phyloP scores from a whole-genome alignment of 2,113 vertebrate species.

The Festucalex cinctus region DNA sequence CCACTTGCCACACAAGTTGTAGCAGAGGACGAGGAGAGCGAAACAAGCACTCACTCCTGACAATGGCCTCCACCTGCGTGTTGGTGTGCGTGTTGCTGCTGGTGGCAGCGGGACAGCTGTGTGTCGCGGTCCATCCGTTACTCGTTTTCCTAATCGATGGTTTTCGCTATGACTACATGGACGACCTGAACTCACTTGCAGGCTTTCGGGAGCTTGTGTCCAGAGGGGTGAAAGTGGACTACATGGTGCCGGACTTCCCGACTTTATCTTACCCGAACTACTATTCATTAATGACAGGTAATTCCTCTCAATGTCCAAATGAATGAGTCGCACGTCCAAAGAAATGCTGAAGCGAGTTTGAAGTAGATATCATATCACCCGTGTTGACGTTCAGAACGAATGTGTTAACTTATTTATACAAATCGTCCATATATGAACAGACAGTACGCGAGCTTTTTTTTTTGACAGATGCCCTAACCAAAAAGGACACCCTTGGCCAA shows the following conservation, averaged over 20 bases:
- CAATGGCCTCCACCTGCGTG: background rate
- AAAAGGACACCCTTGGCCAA: too few relatives aligned
- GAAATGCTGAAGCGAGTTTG: too few relatives aligned
- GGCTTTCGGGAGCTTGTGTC: constrained; percentile 81
- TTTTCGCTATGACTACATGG: constrained; percentile 88
- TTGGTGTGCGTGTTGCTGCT: constrained; percentile 6
- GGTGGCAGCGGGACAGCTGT: background rate
- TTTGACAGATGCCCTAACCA: too few relatives aligned
- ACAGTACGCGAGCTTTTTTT: too few relatives aligned
- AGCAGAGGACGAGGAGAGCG: background rate
- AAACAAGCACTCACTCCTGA: too few relatives aligned
- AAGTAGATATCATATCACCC: too few relatives aligned
- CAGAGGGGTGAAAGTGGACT: constrained; percentile 88
- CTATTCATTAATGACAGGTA: constrained; percentile 94
- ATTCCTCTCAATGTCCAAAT: constrained; percentile 7
- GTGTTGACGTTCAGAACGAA: too few relatives aligned
- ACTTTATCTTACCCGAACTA: constrained; percentile 93
- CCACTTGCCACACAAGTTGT: too few relatives aligned
- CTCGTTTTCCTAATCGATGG: constrained; percentile 89
- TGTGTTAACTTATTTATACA: too few relatives aligned
- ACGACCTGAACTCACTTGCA: constrained; percentile 75
- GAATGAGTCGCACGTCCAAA: too few relatives aligned
- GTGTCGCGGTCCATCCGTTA: constrained; percentile 68
- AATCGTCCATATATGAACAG: too few relatives aligned
- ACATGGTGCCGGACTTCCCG: constrained; percentile 91